Evolutionary conservation across 2,113 vertebrate genomes (phyloP).

Genomic region (Entosphenus tridentatus): DNA sequence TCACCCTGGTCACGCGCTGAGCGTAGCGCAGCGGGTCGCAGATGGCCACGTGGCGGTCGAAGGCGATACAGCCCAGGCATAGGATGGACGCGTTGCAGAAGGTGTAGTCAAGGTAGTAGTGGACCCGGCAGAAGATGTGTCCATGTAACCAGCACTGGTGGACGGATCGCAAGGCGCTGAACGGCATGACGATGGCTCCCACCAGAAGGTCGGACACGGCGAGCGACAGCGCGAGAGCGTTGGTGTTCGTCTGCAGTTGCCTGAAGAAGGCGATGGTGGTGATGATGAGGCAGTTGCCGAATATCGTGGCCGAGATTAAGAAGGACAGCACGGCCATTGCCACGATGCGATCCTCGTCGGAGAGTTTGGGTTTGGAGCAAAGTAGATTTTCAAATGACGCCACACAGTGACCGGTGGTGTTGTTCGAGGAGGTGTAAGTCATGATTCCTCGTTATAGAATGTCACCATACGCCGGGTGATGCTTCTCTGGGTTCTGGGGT

Average conservation of each 20-base stretch:
- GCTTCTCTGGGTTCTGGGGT: too few relatives aligned
- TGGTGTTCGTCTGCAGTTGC: conserved; percentile 22
- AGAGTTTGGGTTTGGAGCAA: too few relatives aligned
- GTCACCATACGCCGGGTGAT: too few relatives aligned
- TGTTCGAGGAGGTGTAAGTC: too few relatives aligned
- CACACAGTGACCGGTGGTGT: too few relatives aligned
- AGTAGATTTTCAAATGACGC: too few relatives aligned
- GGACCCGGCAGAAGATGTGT: conserved; percentile 19
- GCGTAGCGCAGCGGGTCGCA: conserved; percentile 18
- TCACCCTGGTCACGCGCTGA: neutral
- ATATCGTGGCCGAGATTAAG: neutral
- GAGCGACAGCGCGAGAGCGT: conserved; percentile 24
- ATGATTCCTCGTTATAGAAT: too few relatives aligned
- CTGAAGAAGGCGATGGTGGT: conserved; percentile 23
- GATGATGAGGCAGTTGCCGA: conserved; percentile 20
- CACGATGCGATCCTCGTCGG: too few relatives aligned
- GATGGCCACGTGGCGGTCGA: conserved; percentile 20
- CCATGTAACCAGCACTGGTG: conserved; percentile 25
- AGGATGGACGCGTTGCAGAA: conserved; percentile 23
- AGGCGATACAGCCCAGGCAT: conserved; percentile 18
- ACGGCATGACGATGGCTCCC: conserved; percentile 21
- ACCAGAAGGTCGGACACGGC: conserved; percentile 19
- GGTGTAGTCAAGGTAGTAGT: conserved; percentile 23
- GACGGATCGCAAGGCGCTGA: conserved; percentile 21
- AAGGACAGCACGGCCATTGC: too few relatives aligned